Evolutionary conservation across 1,140 invertebrate genomes (phyloP).

Genomic region (Cotesia glomerata): DNA sequence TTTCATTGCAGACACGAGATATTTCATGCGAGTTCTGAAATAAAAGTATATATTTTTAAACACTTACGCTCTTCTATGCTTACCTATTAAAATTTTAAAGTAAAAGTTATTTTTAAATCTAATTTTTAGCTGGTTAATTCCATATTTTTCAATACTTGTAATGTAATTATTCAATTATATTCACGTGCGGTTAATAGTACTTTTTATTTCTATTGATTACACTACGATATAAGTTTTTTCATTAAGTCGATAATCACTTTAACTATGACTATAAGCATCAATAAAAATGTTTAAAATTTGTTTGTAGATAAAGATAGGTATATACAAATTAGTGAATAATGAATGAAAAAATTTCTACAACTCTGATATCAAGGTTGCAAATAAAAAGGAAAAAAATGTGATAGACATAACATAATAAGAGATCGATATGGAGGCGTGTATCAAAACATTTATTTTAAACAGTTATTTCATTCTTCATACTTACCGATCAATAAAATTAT

Average conservation of each 20-base stretch:
- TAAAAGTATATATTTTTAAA: conserved; percentile 34
- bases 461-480: background rate
- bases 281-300: background rate
- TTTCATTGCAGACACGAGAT: conserved; percentile 9
- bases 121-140: background rate
- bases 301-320: background rate
- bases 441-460: background rate
- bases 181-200: background rate
- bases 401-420: background rate
- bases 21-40: conserved; percentile 22
- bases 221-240: background rate
- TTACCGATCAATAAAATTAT: conserved; percentile 12
- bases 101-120: background rate
- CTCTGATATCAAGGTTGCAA: background rate
- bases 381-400: background rate
- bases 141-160: background rate
- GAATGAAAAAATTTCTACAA: background rate
- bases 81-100: background rate
- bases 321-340: background rate
- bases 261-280: background rate
- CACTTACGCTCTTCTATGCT: background rate
- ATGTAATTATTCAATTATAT: background rate
- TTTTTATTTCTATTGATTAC: background rate
- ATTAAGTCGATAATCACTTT: background rate
- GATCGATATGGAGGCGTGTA: conserved; percentile 15